Conservation (phyloP, 2,797 vertebrate genomes). For the Myotis daubentonii region DNA sequence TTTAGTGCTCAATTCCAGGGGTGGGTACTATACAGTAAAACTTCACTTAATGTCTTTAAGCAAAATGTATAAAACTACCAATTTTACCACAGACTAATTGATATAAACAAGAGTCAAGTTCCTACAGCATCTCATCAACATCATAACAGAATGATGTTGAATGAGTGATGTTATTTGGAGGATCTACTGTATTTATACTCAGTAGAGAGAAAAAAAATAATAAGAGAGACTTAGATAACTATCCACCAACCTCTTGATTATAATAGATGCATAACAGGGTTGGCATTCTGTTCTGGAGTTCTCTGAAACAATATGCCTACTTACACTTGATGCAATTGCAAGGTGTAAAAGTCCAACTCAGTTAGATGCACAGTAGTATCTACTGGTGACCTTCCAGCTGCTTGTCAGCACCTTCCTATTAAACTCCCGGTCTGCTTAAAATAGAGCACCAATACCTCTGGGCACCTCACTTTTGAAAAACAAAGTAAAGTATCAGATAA, state of each 20-base stretch:
- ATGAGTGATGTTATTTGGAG: neutral
- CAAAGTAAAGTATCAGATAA: conserved; percentile 84
- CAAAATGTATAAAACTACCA: neutral
- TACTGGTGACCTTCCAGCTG: conserved; percentile 76
- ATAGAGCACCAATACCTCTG: conserved; percentile 77
- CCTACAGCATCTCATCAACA: neutral
- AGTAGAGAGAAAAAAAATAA: neutral
- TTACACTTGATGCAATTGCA: neutral
- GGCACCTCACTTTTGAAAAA: conserved; percentile 76
- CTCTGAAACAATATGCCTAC: neutral
- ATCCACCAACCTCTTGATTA: neutral
- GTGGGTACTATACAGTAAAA: neutral
- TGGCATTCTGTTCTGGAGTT: neutral
- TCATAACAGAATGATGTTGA: neutral
- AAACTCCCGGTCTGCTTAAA: conserved; percentile 81
- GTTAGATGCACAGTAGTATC: conserved; percentile 55
- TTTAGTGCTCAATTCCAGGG: neutral
- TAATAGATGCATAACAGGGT: neutral
- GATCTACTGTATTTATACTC: neutral
- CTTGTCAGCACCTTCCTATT: conserved; percentile 66
- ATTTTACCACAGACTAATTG: neutral
- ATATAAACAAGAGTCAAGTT: neutral
- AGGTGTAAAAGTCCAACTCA: conserved; percentile 51
- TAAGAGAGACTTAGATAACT: conserved; percentile 28
- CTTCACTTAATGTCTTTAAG: neutral